Evolutionary conservation across 2,888 invertebrate species (phyloP), one percentile per base, ranked within the genome.

Genomic region (Tenodera sinensis): DNA sequence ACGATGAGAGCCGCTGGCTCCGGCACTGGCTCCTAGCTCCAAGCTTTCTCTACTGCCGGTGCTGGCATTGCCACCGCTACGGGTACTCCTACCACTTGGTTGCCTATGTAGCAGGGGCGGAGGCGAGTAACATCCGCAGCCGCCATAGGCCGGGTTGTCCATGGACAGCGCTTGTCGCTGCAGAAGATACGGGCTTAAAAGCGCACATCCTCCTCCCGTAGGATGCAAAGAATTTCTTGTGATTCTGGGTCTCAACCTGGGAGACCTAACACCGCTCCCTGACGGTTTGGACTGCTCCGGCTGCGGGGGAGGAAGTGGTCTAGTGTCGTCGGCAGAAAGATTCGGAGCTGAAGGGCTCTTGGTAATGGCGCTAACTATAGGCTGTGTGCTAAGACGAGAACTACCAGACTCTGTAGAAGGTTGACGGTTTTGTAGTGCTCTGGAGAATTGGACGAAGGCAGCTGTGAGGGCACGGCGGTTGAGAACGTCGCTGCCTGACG

Each of bases 131-230:
- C 89, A 90, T 28, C 86, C 87, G 25, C 91, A 91, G 30, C 91
- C 91, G 84, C 90, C 91, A 90, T 92, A 92, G 42, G 92, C 92
- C 9, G 92, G 92, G 93, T 97, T 97, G 92, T 97, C 97, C 90
- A 97, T 97, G 89, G 97, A 97, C 90, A 97, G 94, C 30, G 97
- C 97, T 93, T 97, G 97, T 93, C 97, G 95, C 89, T 96, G 96
- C 87, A 97, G 94, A 71, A 95, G 93, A 88, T 92, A 90, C 0
- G 96, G 96, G 92, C 96, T 96, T 34, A 96, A 93, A 83, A 96
- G 92, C 0, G 95, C 94, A 90, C 94, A 94, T 1, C 95, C 95
- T 0, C 94, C 93, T 88, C 94, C 89, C 9, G 88, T 87, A 3
- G 90, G 90, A 28, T 88, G 89, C 12, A 90, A 88, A 15, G 89